Evolutionary conservation across 2,113 vertebrate species (phyloP).

Genomic region (Cyanocitta stelleri): DNA sequence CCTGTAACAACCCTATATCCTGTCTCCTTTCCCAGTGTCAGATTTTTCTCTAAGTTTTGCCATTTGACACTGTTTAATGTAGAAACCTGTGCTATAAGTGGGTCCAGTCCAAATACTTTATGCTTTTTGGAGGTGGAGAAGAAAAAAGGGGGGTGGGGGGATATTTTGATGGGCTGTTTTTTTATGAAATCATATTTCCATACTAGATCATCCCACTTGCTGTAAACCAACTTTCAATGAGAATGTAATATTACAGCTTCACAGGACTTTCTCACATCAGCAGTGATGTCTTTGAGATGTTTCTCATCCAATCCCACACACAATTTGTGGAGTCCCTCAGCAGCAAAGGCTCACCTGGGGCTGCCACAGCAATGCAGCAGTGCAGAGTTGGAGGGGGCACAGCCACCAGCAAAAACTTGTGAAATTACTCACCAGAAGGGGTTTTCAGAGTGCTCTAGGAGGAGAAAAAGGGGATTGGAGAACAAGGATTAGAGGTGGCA

Average conservation of each 20-base stretch:
- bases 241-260: neutral
- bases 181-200: neutral
- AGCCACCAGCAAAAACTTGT: neutral
- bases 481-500: neutral
- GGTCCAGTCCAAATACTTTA: neutral
- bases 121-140: neutral
- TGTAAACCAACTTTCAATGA: neutral
- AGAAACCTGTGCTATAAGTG: neutral
- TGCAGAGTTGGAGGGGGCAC: neutral
- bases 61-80: neutral
- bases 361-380: neutral
- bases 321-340: neutral
- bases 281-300: neutral
- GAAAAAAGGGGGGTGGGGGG: accelerated
- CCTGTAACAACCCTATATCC: neutral
- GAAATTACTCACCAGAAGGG: neutral
- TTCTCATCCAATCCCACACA: neutral
- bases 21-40: neutral
- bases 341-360: neutral
- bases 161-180: neutral
- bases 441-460: neutral
- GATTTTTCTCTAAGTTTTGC: neutral
- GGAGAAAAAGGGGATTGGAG: neutral
- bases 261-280: neutral
- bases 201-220: neutral